Percentiles rank a stretch among this genome's conserved stretches.
phyloP scores from a whole-genome alignment of 1,140 invertebrate species.

The Bombyx mori region ASM3026992v2 NC_085129.1:2557501-2558000 shows the following conservation, averaged over 20 bases:
- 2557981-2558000: too few species aligned
- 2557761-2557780: constrained; percentile 95
- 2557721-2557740: constrained; percentile 93
- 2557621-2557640: constrained; percentile 95
- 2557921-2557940: too few species aligned
- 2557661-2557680: constrained; percentile 98
- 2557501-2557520: not conserved
- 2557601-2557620: constrained; percentile 96
- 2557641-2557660: constrained; percentile 93
- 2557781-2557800: constrained; percentile 15
- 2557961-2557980: too few species aligned
- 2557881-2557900: too few species aligned
- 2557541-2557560: constrained; percentile 81
- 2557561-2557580: constrained; percentile 92
- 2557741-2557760: constrained; percentile 95
- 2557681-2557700: constrained; percentile 97
- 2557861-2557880: too few species aligned
- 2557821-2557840: not conserved
- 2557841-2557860: too few species aligned
- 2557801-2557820: not conserved
- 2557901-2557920: too few species aligned
- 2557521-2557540: constrained; percentile 7
- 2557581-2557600: constrained; percentile 95
- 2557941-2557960: too few species aligned
- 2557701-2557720: constrained; percentile 97